Conservation (phyloP, 2,113 vertebrate species). For the Ochotona curzoniae region DNA sequence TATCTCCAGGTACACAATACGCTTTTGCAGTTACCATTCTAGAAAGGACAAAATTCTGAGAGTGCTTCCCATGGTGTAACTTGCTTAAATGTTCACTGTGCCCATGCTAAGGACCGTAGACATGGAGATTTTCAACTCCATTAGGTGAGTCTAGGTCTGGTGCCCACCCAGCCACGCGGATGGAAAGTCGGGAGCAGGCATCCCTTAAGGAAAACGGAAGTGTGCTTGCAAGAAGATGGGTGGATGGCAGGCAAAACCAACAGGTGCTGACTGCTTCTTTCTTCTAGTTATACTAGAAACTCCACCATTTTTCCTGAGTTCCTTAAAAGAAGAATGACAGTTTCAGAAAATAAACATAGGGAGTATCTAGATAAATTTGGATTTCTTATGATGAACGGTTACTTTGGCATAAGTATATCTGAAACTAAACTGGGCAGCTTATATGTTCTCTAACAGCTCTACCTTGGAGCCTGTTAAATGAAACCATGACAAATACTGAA, state of each 20-base stretch:
- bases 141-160: background rate
- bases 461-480: background rate
- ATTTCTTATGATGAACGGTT: background rate
- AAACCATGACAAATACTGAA: background rate
- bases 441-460: background rate
- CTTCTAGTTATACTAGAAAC: background rate
- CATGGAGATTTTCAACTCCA: background rate
- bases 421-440: background rate
- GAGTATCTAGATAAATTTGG: background rate
- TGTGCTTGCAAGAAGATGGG: background rate
- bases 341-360: conserved; percentile 10
- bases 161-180: background rate
- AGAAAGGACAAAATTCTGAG: background rate
- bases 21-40: background rate
- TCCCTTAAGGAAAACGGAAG: background rate
- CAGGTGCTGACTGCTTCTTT: background rate
- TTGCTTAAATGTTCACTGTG: background rate
- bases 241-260: background rate
- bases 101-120: background rate
- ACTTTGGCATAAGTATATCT: background rate
- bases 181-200: fast-evolving
- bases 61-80: background rate
- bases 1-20: background rate
- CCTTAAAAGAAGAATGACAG: too few species aligned
- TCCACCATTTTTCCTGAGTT: background rate